Percentiles rank a stretch among this genome's conserved stretches.
These are phyloP conservation scores for Oreochromis niloticus DNA, from an alignment of 2,113 vertebrate species.

Conservation along the genomic window DNA sequence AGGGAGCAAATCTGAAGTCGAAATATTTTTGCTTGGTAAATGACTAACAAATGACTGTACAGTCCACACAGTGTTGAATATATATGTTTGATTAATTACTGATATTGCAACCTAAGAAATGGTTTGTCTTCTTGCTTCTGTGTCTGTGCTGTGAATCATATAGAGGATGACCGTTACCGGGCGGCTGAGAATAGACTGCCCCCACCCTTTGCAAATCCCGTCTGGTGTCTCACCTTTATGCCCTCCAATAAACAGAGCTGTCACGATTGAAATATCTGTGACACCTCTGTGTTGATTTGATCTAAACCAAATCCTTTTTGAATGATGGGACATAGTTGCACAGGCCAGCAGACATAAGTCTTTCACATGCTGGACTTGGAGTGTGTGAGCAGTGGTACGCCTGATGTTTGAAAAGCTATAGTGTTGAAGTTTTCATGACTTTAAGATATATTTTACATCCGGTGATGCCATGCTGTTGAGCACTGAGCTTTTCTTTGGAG, in stretches of 20 bases:
- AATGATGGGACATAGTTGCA: slow-evolving; percentile 18
- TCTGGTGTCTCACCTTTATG: slow-evolving; percentile 45
- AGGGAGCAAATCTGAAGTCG: not conserved
- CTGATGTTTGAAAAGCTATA: not conserved
- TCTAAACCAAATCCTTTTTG: slow-evolving; percentile 19
- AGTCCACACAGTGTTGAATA: not conserved
- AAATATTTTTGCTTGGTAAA: not conserved
- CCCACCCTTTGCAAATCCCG: not conserved
- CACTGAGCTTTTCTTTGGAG: not conserved
- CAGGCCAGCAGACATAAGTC: slow-evolving; percentile 1
- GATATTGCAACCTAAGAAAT: not conserved
- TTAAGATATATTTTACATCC: slow-evolving; percentile 11
- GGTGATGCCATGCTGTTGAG: not conserved
- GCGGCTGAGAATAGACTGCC: slow-evolving; percentile 46
- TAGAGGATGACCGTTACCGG: slow-evolving; percentile 8
- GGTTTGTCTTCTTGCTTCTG: not conserved
- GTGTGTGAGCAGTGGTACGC: not conserved
- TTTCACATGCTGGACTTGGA: slow-evolving; percentile 17
- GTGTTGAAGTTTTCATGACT: not conserved
- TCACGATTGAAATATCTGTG: slow-evolving; percentile 37
- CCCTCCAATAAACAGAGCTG: slow-evolving; percentile 55
- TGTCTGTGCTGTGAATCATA: slow-evolving; percentile 36
- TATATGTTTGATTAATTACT: not conserved
- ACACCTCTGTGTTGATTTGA: slow-evolving; percentile 34
- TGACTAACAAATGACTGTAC: not conserved